These are phyloP conservation scores for Tauraco erythrolophus DNA, from an alignment of 2,113 vertebrate species.

Conservation along the genomic window DNA sequence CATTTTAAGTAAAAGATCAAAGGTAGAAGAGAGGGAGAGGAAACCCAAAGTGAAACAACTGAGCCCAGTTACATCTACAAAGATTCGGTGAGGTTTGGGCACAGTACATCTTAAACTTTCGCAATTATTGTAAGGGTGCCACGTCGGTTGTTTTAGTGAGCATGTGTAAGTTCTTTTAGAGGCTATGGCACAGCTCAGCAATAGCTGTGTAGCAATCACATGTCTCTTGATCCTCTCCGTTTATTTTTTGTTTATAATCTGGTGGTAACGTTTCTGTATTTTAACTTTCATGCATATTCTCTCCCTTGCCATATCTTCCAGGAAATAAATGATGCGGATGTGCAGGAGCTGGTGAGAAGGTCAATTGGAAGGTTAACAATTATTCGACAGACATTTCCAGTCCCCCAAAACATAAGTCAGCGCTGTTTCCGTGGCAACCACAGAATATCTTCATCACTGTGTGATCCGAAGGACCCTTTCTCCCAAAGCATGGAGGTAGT, in stretches of 20 bases:
- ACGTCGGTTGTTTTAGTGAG: neutral
- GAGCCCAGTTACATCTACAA: neutral
- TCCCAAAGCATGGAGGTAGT: conserved; percentile 94
- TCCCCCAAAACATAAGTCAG: conserved; percentile 93
- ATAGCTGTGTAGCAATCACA: neutral
- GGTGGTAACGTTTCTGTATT: neutral
- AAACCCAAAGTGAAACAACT: neutral
- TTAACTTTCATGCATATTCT: neutral
- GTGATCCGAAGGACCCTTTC: conserved; percentile 94
- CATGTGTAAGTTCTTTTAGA: neutral
- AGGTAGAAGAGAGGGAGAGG: neutral
- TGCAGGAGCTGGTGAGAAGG: conserved; percentile 96
- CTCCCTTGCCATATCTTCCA: conserved; percentile 67
- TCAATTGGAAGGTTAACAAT: conserved; percentile 95
- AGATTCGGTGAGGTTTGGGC: neutral
- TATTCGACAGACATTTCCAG: conserved; percentile 94
- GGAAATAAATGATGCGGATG: conserved; percentile 93
- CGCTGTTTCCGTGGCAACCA: conserved; percentile 96
- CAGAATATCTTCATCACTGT: conserved; percentile 94
- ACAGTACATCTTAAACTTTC: neutral
- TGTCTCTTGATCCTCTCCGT: neutral
- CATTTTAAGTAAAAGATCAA: neutral
- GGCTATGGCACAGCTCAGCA: neutral
- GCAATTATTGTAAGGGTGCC: neutral
- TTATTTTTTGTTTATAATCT: neutral